These are phyloP conservation scores for Cranoglanis bouderius DNA, from an alignment of 2,113 vertebrate genomes.

Conservation along the genomic window DNA sequence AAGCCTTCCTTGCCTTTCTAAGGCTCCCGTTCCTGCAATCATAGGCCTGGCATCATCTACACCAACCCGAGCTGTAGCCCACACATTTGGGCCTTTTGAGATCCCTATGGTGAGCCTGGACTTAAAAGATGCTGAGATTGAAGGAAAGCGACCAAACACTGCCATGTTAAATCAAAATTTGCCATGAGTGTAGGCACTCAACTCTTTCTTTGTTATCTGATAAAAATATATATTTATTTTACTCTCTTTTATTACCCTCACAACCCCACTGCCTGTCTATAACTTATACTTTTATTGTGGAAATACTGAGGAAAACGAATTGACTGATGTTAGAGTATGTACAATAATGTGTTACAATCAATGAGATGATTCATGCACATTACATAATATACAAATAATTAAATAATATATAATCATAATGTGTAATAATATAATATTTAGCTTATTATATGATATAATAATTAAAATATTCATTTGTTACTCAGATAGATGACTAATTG, in stretches of 20 bases:
- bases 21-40: constrained; percentile 67
- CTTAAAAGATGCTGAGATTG: not conserved
- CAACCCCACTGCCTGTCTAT: not conserved
- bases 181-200: not conserved
- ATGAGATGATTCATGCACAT: no score
- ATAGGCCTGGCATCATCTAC: constrained; percentile 75
- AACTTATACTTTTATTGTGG: not conserved
- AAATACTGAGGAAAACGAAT: no score
- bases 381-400: no score
- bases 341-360: no score
- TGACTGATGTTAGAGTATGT: no score
- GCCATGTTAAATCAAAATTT: not conserved
- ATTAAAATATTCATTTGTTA: not conserved
- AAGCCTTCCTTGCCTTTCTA: constrained; percentile 53
- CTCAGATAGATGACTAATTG: not conserved
- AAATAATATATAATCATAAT: no score
- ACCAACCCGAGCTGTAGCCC: constrained; percentile 70
- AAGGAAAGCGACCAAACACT: not conserved
- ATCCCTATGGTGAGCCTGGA: constrained; percentile 67
- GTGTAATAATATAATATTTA: not conserved
- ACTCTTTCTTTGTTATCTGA: not conserved
- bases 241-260: not conserved
- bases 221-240: not conserved
- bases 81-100: constrained; percentile 68
- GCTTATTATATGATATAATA: not conserved